Evolutionary conservation across 2,888 invertebrate species (phyloP).

Genomic region (Troglohyphantes excavatus): DNA sequence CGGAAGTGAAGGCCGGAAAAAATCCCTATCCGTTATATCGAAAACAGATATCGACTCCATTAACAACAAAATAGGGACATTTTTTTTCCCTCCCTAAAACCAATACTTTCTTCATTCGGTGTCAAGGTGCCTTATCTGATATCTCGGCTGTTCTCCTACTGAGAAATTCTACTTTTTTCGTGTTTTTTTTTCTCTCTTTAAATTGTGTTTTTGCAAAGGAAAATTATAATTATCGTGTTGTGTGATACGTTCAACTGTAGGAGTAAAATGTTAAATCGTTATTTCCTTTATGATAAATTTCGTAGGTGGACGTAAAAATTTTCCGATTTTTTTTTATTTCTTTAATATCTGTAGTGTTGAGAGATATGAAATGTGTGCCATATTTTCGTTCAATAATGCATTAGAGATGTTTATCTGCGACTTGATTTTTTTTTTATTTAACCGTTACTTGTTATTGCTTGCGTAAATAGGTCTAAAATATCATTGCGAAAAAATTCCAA

Average conservation of each 20-base stretch:
- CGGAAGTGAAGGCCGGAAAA: neutral
- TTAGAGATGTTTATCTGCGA: no score
- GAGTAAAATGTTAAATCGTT: neutral
- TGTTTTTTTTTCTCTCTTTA: neutral
- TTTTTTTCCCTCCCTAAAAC: neutral
- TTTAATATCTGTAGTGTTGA: no score
- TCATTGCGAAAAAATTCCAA: no score
- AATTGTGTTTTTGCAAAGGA: neutral
- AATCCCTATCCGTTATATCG: neutral
- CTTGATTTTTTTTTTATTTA: no score
- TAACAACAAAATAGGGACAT: slow-evolving; percentile 1
- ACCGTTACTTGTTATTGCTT: no score
- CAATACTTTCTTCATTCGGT: slow-evolving; percentile 1
- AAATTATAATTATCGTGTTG: slow-evolving; percentile 5
- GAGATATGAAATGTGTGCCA: neutral
- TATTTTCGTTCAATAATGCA: neutral
- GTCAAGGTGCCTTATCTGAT: slow-evolving; percentile 1
- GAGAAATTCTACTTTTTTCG: neutral
- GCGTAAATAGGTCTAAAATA: no score
- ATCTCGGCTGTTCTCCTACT: neutral
- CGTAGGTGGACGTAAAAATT: neutral
- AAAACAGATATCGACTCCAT: slow-evolving; percentile 9
- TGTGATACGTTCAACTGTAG: neutral
- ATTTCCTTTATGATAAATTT: neutral
- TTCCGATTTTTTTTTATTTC: no score